Evolutionary conservation across 2,888 invertebrate genomes (phyloP).

Genomic region (Aphidius colemani): DNA sequence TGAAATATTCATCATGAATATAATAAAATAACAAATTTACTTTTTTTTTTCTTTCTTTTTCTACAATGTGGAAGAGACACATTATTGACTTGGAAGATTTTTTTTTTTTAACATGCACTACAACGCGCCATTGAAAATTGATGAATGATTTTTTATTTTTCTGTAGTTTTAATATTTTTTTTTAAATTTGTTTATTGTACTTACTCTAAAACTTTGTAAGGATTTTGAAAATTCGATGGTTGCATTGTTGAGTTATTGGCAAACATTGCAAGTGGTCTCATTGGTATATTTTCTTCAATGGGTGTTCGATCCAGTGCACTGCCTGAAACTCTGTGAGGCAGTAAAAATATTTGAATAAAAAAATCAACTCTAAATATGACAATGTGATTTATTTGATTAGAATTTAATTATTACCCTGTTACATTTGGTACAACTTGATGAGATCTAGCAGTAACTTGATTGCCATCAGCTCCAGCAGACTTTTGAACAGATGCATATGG

Average conservation of each 20-base stretch:
- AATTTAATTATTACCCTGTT: constrained; percentile 44
- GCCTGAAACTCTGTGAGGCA: constrained; percentile 47
- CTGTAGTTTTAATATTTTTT: not conserved
- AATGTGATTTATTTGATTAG: not conserved
- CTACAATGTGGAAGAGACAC: not conserved
- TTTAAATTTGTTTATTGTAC: constrained; percentile 56
- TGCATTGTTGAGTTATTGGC: constrained; percentile 45
- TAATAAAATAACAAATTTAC: not conserved
- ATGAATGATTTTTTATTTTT: not conserved
- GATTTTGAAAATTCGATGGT: constrained; percentile 60
- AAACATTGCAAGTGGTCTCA: constrained; percentile 73
- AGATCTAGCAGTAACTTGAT: constrained; percentile 64
- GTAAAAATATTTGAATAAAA: constrained; percentile 2
- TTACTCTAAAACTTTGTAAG: constrained; percentile 76
- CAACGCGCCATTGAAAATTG: not conserved
- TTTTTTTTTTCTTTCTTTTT: not conserved
- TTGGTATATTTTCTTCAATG: constrained; percentile 75
- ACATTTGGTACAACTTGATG: constrained; percentile 60
- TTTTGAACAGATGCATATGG: constrained; percentile 66
- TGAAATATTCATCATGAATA: not conserved
- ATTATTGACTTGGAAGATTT: constrained; percentile 1
- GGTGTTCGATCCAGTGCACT: constrained; percentile 53
- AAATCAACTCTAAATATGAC: not conserved
- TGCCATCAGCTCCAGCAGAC: constrained; percentile 62
- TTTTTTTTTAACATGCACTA: constrained; percentile 13